Evolutionary conservation across 2,113 vertebrate species (phyloP).

Genomic region (Pogona vitticeps): DNA sequence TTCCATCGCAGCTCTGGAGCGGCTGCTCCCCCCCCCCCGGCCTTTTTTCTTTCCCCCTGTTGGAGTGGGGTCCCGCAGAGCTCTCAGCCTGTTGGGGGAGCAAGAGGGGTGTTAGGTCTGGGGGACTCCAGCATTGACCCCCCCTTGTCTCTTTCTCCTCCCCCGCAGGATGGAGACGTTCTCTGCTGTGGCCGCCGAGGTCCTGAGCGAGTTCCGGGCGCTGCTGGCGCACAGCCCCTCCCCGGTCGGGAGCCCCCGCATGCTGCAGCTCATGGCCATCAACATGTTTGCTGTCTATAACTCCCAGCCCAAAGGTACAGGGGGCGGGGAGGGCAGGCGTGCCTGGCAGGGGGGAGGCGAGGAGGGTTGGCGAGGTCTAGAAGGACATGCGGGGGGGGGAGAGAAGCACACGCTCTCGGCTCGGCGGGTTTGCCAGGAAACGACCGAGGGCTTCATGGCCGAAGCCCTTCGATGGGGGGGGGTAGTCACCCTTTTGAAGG

Average conservation of each 20-base stretch:
- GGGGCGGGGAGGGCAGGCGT: not conserved
- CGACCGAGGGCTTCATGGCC: too few species aligned
- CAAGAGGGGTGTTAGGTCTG: not conserved
- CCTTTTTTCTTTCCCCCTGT: too few species aligned
- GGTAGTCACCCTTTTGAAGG: too few species aligned
- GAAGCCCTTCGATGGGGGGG: too few species aligned
- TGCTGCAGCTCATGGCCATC: conserved; percentile 96
- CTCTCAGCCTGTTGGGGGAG: too few species aligned
- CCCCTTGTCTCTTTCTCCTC: conserved; percentile 36
- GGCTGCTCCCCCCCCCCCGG: too few species aligned
- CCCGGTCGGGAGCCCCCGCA: conserved; percentile 87
- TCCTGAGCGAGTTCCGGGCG: conserved; percentile 90
- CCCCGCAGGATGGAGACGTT: conserved; percentile 95
- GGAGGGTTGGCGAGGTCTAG: not conserved
- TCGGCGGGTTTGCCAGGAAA: too few species aligned
- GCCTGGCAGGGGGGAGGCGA: not conserved
- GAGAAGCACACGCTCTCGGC: too few species aligned
- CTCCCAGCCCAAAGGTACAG: conserved; percentile 87
- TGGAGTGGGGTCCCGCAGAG: too few species aligned
- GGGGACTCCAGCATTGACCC: not conserved
- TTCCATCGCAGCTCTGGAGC: too few species aligned
- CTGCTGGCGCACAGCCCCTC: conserved; percentile 91
- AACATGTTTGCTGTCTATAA: conserved; percentile 98
- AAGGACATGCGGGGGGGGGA: too few species aligned
- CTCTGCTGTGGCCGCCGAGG: conserved; percentile 83